A percentile compares a stretch with the other conserved stretches of the same genome.
These are phyloP conservation scores for Centropus bengalensis DNA, from an alignment of 2,113 vertebrate genomes.

Conservation along the genomic window DNA sequence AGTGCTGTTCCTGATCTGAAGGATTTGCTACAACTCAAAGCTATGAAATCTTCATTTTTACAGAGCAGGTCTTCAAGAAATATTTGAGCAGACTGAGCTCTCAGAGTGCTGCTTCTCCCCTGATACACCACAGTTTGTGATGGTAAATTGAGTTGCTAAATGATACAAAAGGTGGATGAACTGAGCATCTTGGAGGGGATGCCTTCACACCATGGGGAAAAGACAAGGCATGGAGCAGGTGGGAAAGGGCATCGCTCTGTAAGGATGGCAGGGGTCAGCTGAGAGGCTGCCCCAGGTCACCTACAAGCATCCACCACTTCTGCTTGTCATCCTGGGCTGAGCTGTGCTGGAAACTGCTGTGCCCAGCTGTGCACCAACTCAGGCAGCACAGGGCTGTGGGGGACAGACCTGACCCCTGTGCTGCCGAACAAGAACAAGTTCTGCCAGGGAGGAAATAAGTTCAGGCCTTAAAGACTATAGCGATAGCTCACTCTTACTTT, in stretches of 20 bases:
- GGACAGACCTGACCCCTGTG: neutral
- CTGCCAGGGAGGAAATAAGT: neutral
- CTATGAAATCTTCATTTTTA: neutral
- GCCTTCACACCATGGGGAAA: neutral
- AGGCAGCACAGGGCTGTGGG: rapidly evolving
- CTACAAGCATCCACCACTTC: neutral
- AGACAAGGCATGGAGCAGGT: neutral
- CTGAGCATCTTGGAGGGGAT: neutral
- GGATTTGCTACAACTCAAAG: neutral
- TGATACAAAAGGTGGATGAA: neutral
- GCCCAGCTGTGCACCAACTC: rapidly evolving
- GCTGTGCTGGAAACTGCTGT: neutral
- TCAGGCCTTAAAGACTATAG: neutral
- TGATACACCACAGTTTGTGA: neutral
- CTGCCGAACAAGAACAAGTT: rapidly evolving
- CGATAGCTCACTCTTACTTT: neutral
- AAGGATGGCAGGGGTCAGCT: neutral
- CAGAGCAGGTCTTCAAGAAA: neutral
- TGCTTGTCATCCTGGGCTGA: rapidly evolving
- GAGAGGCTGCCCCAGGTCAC: neutral
- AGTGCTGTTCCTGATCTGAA: neutral
- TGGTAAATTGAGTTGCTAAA: neutral
- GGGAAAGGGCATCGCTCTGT: neutral
- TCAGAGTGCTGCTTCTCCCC: neutral
- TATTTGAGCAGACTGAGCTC: neutral